Conservation (phyloP, 1,140 invertebrate genomes). For the Aphelinus certus region DNA sequence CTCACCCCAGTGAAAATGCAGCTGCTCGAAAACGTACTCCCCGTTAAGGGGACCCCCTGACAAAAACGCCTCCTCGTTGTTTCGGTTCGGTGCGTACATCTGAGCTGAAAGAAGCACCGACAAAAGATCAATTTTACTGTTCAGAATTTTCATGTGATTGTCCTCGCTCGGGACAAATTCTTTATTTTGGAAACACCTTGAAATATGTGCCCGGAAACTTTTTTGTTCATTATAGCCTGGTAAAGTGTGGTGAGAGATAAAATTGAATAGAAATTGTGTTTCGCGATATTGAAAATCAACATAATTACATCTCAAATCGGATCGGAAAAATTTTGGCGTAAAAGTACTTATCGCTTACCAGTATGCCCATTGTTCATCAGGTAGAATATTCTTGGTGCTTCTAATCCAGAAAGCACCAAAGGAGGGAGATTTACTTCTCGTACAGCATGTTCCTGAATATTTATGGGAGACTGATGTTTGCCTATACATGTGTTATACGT, state of each 20-base stretch:
- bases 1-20: conserved; percentile 86
- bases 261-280: no score
- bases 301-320: no score
- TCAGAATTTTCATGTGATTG: no score
- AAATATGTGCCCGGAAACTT: no score
- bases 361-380: conserved; percentile 82
- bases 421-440: conserved; percentile 67
- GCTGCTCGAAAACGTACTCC: conserved; percentile 80
- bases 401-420: conserved; percentile 69
- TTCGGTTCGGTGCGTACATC: conserved; percentile 65
- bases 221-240: no score
- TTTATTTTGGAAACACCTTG: no score
- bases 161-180: no score
- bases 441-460: conserved; percentile 78
- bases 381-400: conserved; percentile 65
- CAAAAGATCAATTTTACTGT: no score
- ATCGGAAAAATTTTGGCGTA: no score
- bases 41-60: conserved; percentile 76
- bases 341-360: conserved; percentile 61
- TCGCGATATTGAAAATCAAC: no score
- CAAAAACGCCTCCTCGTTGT: conserved; percentile 67
- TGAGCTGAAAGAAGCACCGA: conserved; percentile 13
- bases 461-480: conserved; percentile 85
- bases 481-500: conserved; percentile 75
- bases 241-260: no score